Base-by-base conservation (phyloP, 1,140 invertebrate species). In the Liolophura sinensis region DNA sequence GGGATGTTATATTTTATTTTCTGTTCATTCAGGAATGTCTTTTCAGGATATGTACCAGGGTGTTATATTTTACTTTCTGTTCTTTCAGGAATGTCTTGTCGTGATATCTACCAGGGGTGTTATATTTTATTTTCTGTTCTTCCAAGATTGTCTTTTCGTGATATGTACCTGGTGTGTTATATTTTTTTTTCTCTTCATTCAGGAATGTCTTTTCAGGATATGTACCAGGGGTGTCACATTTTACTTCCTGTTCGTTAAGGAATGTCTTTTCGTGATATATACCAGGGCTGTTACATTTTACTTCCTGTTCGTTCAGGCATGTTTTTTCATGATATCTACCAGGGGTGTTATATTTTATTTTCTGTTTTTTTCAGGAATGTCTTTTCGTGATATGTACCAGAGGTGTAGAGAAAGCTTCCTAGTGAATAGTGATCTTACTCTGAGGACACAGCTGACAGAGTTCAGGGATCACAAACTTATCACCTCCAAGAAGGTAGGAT, bases 381-480 rank as follows among this genome's bases (percentile, higher is more conserved):
- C 92, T 0, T 95, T 96, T 76, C 92, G 92, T 79, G 91, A 94
- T 74, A 84, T 97, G 40, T 97, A 96, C 80, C 88, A 89, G 57
- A 86, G 89, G 72, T 93, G 93, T 69, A 87, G 93, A 55, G 93
- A 96, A 84, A 87, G 88, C 15, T 96, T 97, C 83, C 82, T 96
- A 1, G 94, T 96, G 0, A 96, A 92, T 78, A 93, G 93, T 4
- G 94, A 97, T 85, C 85, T 92, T 15, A 93, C 92, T 0, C 81
- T 98, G 46, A 87, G 93, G 69, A 90, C 93, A 5, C 95, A 97
- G 75, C 85, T 98, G 1, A 95, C 92, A 0, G 96, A 98, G 86
- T 98, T 97, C 82, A 86, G 92, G 55, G 95, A 98, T 84, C 96
- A 98, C 82, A 94, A 95, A 80, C 86, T 98, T 60, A 88, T 97